A percentile compares a stretch with the other conserved stretches of the same genome.
phyloP scores from a whole-genome alignment of 2,888 invertebrate genomes.

The Lycocerus yunnanus region DNA sequence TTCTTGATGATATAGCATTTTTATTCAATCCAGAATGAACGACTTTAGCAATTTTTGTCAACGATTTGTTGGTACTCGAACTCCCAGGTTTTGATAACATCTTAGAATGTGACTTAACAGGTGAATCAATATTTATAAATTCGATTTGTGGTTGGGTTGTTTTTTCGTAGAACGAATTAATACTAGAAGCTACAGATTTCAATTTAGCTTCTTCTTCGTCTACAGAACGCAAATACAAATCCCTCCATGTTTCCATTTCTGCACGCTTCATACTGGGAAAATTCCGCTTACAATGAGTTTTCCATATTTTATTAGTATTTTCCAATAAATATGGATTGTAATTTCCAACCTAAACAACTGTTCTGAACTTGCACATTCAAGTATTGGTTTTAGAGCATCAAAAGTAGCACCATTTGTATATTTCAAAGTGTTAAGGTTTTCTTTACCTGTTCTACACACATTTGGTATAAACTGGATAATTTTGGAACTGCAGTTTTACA shows the following conservation, averaged over 20 bases:
- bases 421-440: constrained; percentile 93
- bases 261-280: constrained; percentile 75
- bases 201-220: constrained; percentile 85
- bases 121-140: constrained; percentile 84
- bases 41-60: not conserved
- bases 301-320: constrained; percentile 89
- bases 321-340: constrained; percentile 90
- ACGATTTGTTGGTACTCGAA: not conserved
- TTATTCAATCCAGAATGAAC: constrained; percentile 57
- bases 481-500: constrained; percentile 64
- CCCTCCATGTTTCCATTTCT: constrained; percentile 89
- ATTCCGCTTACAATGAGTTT: constrained; percentile 78
- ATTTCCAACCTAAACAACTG: constrained; percentile 85
- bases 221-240: constrained; percentile 84
- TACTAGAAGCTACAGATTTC: constrained; percentile 79
- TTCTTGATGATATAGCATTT: constrained; percentile 78
- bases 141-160: constrained; percentile 86
- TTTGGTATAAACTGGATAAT: constrained; percentile 79
- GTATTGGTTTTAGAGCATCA: constrained; percentile 83
- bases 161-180: constrained; percentile 76
- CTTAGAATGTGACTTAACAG: constrained; percentile 75
- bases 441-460: constrained; percentile 83
- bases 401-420: constrained; percentile 93
- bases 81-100: not conserved
- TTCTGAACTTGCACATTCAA: constrained; percentile 82